Evolutionary conservation across 2,113 vertebrate species (phyloP), one percentile per base, ranked within the genome.

Genomic region (Corapipo altera): DNA sequence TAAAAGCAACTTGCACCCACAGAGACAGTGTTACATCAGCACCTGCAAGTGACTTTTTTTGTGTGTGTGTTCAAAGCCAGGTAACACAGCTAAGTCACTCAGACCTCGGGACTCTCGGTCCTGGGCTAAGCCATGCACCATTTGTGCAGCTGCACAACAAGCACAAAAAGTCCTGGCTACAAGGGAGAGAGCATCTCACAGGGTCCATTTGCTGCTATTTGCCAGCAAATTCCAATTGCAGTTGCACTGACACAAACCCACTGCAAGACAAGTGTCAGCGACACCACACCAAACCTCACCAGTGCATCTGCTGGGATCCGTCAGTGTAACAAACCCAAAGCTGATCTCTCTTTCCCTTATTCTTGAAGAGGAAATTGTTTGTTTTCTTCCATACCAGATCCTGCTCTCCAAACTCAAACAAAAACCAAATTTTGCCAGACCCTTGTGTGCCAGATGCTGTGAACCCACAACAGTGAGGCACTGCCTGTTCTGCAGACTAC

Each of bases 201-300:
- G 83, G 52, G 43, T 75, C 89, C 52, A 35, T 43, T 84, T 59
- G 44, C 69, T 87, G 49, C 77, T 87, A 8, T 82, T 90, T 92
- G 79, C 71, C 79, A 87, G 69, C 54, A 95, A 77, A 78, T 81
- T 77, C 73, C 88, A 39, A 20, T 88, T 66, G 52, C 51, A 48
- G 3, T 79, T 51, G n/a, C 5, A 69, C 12, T 24, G 70, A 73
- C 66, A 90, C 62, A 67, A 78, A 72, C 33, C 52, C 58, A 17
- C 28, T 6, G 35, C 30, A 30, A 49, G 69, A 37, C 37, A 14
- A 74, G 52, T 8, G 30, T 71, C 6, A 3, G 33, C 0, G 0
- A 44, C 13, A 2, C 23, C 3, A 23, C 52, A 20, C 16, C 41
- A 35, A 71, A 14, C 43, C 65, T 75, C 88, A 28, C 24, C 3